Evolutionary conservation across 2,797 vertebrate species (phyloP), one percentile per base, ranked within the genome.

Genomic region (Crypturellus tataupa): DNA sequence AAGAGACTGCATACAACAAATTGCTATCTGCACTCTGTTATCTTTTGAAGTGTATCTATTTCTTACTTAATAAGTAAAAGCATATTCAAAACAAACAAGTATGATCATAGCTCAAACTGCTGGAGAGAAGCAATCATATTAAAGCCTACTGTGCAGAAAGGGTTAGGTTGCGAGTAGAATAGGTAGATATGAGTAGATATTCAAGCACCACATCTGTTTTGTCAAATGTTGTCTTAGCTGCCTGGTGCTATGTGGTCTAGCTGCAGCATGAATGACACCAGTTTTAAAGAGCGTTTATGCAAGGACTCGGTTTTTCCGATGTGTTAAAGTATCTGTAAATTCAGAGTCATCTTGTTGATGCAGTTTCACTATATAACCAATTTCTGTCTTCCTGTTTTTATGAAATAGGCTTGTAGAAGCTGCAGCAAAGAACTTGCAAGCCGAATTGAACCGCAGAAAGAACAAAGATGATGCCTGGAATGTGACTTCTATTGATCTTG

Each of bases 401-500:
- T 73, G 46, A 46, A 78, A 80, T 75, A 99, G 99, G 81, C 95
- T 99, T 53, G 98, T 99, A 29, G 99, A 99, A 80, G 92, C 98
- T 83, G 99, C 99, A 88, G 98, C 98, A 0, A 99, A 98, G 96
- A 99, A 98, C 94, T 98, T 99, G 82, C 98, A 99, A 94, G 81
- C 98, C 72, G 99, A 99, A 95, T 82, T 99, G 87, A 98, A 98
- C 86, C 97, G 71, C 91, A 98, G 98, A 44, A 98, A 94, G 92
- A 98, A 97, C 94, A 99, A 98, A 84, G 99, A 99, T 82, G 98
- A 99, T 4, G 99, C 99, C 6, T 99, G 99, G 99, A 99, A 99
- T 97, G 98, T 97, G 92, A 99, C 98, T 19, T 98, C 99, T 2
- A 98, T 99, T 31, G 99, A 99, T 88, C 98, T 99, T 40, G 99